phyloP scores from a whole-genome alignment of 2,113 vertebrate genomes.

The Zapus hudsonius region DNA sequence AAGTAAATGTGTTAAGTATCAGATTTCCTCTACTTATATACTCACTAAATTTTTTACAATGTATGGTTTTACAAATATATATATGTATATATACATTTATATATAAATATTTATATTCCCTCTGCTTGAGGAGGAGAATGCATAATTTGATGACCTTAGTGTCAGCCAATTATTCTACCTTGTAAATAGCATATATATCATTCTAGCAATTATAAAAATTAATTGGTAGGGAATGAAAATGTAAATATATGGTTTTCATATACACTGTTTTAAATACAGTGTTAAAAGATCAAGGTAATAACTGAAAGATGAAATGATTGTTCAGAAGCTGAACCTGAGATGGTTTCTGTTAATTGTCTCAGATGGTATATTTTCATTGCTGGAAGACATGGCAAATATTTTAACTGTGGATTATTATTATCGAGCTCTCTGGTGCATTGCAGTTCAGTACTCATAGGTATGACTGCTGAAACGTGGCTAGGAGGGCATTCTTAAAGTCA shows the following conservation, averaged over 20 bases:
- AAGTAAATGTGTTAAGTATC: conserved; percentile 14
- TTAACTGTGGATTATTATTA: not conserved
- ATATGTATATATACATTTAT: too few relatives aligned
- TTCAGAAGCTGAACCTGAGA: not conserved
- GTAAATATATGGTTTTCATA: not conserved
- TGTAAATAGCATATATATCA: not conserved
- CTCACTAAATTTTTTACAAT: conserved; percentile 20
- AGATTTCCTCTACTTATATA: conserved; percentile 1
- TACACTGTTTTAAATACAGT: not conserved
- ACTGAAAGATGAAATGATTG: conserved; percentile 11
- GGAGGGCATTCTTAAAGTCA: not conserved
- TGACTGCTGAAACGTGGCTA: not conserved
- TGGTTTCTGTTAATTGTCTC: not conserved
- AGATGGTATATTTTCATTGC: not conserved
- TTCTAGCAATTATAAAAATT: not conserved
- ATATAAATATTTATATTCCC: too few relatives aligned
- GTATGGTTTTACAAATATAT: conserved; percentile 12
- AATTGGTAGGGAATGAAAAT: not conserved
- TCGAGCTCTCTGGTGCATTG: not conserved
- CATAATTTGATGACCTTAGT: conserved; percentile 7
- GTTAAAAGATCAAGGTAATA: not conserved
- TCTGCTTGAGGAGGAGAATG: not conserved
- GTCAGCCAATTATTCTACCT: not conserved
- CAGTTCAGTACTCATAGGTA: not conserved
- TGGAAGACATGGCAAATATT: not conserved